A percentile compares a stretch with the other conserved stretches of the same genome.
phyloP scores from a whole-genome alignment of 2,113 vertebrate species.

The Amblyopsis rosae region DNA sequence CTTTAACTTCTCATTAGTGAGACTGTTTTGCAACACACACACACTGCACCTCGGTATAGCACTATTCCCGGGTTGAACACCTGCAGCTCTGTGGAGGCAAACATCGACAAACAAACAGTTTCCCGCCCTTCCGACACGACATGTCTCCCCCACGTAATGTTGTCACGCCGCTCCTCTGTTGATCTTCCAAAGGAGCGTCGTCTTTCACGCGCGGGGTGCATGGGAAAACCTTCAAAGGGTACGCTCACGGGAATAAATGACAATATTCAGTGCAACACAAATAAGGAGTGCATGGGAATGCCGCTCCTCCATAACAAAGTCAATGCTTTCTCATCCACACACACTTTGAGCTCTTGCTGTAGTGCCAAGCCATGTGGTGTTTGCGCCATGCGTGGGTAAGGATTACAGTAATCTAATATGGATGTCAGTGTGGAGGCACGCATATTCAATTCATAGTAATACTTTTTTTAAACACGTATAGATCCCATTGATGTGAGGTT shows the following conservation, averaged over 20 bases:
- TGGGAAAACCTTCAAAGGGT: conserved; percentile 33
- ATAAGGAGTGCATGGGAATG: conserved; percentile 4
- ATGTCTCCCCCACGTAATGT: conserved; percentile 28
- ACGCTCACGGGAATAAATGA: conserved; percentile 51
- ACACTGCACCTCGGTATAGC: conserved; percentile 32
- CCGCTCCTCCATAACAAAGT: conserved; percentile 18
- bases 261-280: background rate
- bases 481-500: too few relatives aligned
- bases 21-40: conserved; percentile 49
- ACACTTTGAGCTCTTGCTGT: background rate
- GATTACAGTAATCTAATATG: conserved; percentile 26
- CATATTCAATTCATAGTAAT: background rate
- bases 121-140: conserved; percentile 28
- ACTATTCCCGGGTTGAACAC: conserved; percentile 54
- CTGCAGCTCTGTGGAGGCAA: conserved; percentile 38
- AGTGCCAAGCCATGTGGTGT: background rate
- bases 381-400: conserved; percentile 19
- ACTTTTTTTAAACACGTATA: too few relatives aligned
- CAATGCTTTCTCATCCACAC: conserved; percentile 41
- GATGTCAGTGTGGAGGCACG: conserved; percentile 29
- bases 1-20: conserved; percentile 44
- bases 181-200: conserved; percentile 51
- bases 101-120: conserved; percentile 50
- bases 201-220: conserved; percentile 27
- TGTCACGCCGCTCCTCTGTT: conserved; percentile 58